phyloP scores from a whole-genome alignment of 2,888 invertebrate genomes.

The Lasioglossum vierecki region DNA sequence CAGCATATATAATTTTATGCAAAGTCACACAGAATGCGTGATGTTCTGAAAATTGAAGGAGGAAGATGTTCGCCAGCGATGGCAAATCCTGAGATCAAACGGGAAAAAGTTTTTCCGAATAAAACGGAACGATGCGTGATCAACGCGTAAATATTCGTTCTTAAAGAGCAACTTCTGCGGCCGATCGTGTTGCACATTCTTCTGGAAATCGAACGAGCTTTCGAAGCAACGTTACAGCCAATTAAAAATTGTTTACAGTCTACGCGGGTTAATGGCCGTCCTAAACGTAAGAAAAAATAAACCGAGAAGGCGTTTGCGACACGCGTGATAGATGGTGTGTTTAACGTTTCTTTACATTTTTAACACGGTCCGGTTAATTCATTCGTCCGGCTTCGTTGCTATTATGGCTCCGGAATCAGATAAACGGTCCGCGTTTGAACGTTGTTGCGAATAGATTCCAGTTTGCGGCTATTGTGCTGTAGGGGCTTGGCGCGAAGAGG shows the following conservation, averaged over 20 bases:
- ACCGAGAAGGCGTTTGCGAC: background rate
- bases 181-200: background rate
- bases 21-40: constrained; percentile 16
- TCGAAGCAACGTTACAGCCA: background rate
- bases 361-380: background rate
- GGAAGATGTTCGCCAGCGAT: background rate
- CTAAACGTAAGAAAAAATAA: background rate
- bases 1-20: constrained; percentile 37
- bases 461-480: background rate
- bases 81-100: background rate
- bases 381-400: background rate
- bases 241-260: background rate
- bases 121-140: background rate
- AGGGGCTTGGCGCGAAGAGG: background rate
- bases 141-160: background rate
- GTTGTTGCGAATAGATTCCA: background rate
- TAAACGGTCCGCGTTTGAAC: background rate
- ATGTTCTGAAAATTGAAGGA: background rate
- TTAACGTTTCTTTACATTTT: background rate
- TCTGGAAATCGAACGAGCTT: background rate
- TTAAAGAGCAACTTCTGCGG: too few species aligned
- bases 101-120: background rate
- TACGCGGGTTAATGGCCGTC: background rate
- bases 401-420: background rate
- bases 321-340: background rate